These are phyloP conservation scores for Prionailurus bengalensis DNA, from an alignment of 2,113 vertebrate genomes.

Conservation along the genomic window DNA sequence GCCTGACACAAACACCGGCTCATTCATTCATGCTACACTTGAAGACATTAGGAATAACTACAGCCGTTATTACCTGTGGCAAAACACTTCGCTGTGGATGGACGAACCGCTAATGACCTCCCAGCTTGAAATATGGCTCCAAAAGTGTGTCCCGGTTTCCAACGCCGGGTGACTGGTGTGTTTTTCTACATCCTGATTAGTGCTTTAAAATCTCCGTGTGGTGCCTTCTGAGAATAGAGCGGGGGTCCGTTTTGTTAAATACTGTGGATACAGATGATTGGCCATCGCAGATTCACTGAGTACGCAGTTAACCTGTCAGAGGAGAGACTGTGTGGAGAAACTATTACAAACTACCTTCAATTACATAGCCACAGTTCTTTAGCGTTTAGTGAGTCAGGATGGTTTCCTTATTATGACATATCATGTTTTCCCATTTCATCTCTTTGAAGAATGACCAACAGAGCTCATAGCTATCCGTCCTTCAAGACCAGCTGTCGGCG, in stretches of 20 bases:
- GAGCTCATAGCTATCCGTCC: background rate
- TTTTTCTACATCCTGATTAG: constrained; percentile 39
- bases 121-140: background rate
- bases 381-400: background rate
- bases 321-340: background rate
- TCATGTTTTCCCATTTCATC: background rate
- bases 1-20: background rate
- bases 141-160: background rate
- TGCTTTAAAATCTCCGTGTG: background rate
- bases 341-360: background rate
- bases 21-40: background rate
- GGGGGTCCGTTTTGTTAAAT: constrained; percentile 25
- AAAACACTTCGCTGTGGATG: constrained; percentile 25
- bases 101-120: constrained; percentile 28
- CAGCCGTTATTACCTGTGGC: constrained; percentile 22
- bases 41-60: background rate
- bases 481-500: background rate
- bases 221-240: constrained; percentile 8
- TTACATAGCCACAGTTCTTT: background rate
- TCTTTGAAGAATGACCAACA: constrained; percentile 1
- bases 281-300: background rate
- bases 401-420: background rate
- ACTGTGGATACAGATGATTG: background rate
- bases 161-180: background rate
- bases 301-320: background rate